Evolutionary conservation across 2,888 invertebrate genomes (phyloP).

Genomic region (Schizaphis graminum): DNA sequence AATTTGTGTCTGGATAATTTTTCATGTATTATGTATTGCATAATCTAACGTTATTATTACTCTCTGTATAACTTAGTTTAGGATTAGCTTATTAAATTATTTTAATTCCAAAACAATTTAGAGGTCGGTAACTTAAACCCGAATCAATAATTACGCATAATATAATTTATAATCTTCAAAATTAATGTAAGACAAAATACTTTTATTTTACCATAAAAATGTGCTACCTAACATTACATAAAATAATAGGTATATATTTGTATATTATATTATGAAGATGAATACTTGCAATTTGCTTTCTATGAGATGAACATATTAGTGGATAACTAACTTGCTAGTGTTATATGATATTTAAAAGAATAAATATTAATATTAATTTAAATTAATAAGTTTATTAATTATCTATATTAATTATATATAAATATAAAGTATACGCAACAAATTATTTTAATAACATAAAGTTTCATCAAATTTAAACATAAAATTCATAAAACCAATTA

Average conservation of each 20-base stretch:
- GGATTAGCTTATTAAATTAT: neutral
- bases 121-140: neutral
- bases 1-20: neutral
- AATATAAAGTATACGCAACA: neutral
- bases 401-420: neutral
- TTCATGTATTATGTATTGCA: neutral
- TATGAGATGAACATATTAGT: too few relatives aligned
- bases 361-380: neutral
- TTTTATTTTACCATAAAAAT: neutral
- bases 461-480: neutral
- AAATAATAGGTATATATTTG: too few relatives aligned
- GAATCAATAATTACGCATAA: neutral
- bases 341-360: neutral
- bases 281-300: too few relatives aligned
- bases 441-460: neutral
- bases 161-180: too few relatives aligned
- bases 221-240: neutral
- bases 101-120: neutral
- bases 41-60: neutral
- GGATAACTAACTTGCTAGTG: neutral
- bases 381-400: neutral
- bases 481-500: neutral
- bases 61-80: neutral
- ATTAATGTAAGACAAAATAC: neutral
- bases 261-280: too few relatives aligned